Base-by-base conservation (phyloP, 2,797 vertebrate species). In the Thaleichthys pacificus region DNA sequence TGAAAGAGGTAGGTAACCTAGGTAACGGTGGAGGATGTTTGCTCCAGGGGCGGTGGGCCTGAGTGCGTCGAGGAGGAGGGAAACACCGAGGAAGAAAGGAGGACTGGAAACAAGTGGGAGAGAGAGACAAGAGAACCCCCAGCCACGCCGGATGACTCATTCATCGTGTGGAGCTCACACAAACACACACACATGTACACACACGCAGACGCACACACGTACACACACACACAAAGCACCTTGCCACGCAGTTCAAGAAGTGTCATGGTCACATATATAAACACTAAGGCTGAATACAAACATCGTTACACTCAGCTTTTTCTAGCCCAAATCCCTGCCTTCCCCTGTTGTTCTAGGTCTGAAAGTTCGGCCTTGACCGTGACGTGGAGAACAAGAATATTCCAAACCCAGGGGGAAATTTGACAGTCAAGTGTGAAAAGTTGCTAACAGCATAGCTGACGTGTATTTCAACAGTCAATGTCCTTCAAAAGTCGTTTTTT, bases 121-220 rank as follows among this genome's bases (percentile, higher is more conserved):
- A 79, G 42, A 73, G 49, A 73, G 49, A 78, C 4, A 35, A 63
- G 61, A 32, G 2, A 64, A 62, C 14, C 61, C 28, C 15, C 74
- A 64, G 69, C 86, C 72, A 87, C 84, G 79, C 86, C 74, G 73
- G 70, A 83, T 88, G 86, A 91, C 82, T 90, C 89, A 91, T 80
- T 60, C 69, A 79, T 62, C 51, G 54, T 64, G 81, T 67, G 73
- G 15, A 15, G 5, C 65, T 17, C 69, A 66, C n/a, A 56, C 11
- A 64, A 8, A 64, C 62, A 65, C 62, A 42, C 62, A 17, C 11
- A 51, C 21, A 58, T 11, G 4, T 17, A 58, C 57, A 51, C 49
- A 51, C 49, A 15, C 49, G 8, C 49, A 51, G 5, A 51, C 11
- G 2, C 49, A 51, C 49, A 15, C 47, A 51, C 47, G 1, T 12